Conservation (phyloP, 2,888 invertebrate species). For the Hyles lineata region DNA sequence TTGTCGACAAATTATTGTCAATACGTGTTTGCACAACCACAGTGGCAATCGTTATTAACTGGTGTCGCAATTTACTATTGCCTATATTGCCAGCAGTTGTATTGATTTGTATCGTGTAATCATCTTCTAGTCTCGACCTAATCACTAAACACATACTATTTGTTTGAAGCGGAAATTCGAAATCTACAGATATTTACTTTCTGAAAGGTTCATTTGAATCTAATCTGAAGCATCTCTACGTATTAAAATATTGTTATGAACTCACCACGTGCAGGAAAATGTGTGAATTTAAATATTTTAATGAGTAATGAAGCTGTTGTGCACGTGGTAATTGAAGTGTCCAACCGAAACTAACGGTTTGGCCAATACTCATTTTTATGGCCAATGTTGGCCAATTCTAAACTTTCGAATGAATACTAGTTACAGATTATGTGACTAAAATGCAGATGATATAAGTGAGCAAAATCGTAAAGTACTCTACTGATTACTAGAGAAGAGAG, state of each 20-base stretch:
- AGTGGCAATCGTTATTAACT: neutral
- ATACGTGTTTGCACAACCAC: slow-evolving; percentile 3
- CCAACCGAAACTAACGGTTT: no score
- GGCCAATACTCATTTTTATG: no score
- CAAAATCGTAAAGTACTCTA: slow-evolving; percentile 18
- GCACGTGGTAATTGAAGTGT: neutral
- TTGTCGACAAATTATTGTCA: slow-evolving; percentile 20
- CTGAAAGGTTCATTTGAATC: neutral
- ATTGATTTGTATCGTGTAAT: neutral
- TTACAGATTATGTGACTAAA: neutral
- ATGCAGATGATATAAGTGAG: neutral
- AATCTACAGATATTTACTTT: neutral
- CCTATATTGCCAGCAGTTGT: neutral
- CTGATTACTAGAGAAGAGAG: slow-evolving; percentile 49
- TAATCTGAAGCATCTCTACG: neutral
- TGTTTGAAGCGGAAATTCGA: neutral
- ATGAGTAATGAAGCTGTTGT: neutral
- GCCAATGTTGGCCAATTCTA: no score
- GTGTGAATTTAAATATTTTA: neutral
- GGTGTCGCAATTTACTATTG: slow-evolving; percentile 1
- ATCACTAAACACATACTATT: neutral
- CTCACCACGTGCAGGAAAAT: neutral
- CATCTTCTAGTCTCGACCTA: neutral
- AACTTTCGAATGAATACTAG: no score
- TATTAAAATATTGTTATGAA: neutral